Percentiles rank a stretch among this genome's conserved stretches.
Evolutionary conservation across 2,113 vertebrate genomes (phyloP).

Genomic region (Sminthopsis crassicaudata): DNA sequence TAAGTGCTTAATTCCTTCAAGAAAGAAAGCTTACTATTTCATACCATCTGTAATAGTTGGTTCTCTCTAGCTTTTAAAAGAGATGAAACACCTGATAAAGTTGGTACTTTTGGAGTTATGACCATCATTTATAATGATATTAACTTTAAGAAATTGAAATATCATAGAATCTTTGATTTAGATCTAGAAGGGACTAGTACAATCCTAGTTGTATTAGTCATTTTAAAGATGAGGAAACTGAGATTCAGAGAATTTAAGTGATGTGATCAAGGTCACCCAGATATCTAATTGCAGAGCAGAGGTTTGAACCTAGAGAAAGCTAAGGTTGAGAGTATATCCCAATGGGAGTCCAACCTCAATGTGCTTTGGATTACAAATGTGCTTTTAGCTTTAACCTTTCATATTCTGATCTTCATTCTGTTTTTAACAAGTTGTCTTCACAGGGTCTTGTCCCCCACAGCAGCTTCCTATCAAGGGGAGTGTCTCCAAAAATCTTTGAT

Average conservation of each 20-base stretch:
- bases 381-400: background rate
- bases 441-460: background rate
- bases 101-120: background rate
- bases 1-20: background rate
- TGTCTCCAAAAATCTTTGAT: conserved; percentile 55
- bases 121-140: background rate
- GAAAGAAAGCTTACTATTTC: background rate
- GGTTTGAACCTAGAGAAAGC: background rate
- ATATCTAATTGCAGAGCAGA: background rate
- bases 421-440: background rate
- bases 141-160: background rate
- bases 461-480: background rate
- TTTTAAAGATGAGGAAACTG: background rate
- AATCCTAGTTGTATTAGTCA: background rate
- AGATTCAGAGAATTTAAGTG: background rate
- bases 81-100: background rate
- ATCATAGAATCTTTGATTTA: background rate
- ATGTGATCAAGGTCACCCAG: background rate
- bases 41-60: background rate
- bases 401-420: background rate
- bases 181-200: background rate
- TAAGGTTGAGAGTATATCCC: background rate
- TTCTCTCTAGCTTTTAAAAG: background rate
- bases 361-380: background rate
- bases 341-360: background rate